Percentiles rank a stretch among this genome's conserved stretches.
phyloP scores from a whole-genome alignment of 2,797 vertebrate genomes.

The Neopelma chrysocephalum region DNA sequence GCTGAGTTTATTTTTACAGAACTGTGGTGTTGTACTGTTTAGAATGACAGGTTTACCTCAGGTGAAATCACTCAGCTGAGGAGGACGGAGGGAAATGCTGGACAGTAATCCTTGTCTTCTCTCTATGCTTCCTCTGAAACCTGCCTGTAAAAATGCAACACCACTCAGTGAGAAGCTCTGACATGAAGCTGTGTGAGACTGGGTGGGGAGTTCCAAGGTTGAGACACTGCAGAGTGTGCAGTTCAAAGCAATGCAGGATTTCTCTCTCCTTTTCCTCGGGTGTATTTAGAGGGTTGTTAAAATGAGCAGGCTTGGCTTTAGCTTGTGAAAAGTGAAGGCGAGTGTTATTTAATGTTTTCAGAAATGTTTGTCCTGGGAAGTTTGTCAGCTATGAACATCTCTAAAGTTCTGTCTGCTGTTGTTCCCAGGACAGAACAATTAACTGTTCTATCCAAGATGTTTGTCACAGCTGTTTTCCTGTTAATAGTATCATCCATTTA shows the following conservation, averaged over 20 bases:
- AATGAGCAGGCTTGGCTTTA: background rate
- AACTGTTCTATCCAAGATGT: background rate
- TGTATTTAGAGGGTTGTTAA: background rate
- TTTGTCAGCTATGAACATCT: background rate
- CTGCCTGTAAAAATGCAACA: background rate
- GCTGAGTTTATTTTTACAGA: background rate
- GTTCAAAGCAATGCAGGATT: background rate
- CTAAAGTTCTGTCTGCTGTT: background rate
- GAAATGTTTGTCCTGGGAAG: background rate
- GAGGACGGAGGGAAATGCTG: background rate
- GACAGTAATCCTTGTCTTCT: background rate
- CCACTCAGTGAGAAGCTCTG: background rate
- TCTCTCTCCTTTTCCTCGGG: background rate
- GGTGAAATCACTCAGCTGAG: background rate
- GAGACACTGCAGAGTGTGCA: background rate
- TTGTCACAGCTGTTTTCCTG: background rate
- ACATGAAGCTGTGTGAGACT: rapidly evolving
- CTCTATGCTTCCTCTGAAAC: background rate
- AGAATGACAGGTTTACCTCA: background rate
- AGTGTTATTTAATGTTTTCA: background rate
- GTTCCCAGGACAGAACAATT: background rate
- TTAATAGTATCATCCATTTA: background rate
- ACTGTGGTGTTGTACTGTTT: background rate
- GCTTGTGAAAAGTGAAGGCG: background rate
- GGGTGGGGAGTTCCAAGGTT: background rate